Percentiles rank a stretch among this genome's conserved stretches.
Evolutionary conservation across 2,797 vertebrate genomes (phyloP).

Genomic region (Schizothorax lantsangensis): DNA sequence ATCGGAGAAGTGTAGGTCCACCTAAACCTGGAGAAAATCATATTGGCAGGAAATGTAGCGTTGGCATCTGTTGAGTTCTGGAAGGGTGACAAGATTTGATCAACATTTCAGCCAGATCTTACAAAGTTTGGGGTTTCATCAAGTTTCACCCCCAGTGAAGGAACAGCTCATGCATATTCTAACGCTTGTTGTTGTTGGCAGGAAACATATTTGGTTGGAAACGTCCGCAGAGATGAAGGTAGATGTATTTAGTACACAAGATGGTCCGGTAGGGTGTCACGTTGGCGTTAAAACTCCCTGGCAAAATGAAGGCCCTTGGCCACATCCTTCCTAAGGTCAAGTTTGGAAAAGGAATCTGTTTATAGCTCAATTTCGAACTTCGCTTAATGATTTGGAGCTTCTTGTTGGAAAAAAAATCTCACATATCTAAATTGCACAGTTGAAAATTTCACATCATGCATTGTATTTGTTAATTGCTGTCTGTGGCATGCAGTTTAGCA

Average conservation of each 20-base stretch:
- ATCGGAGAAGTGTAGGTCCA: slow-evolving; percentile 2
- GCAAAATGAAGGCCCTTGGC: not conserved
- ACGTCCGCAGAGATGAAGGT: slow-evolving; percentile 13
- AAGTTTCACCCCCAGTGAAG: slow-evolving; percentile 5
- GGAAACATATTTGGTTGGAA: slow-evolving; percentile 1
- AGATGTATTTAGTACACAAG: slow-evolving; percentile 16
- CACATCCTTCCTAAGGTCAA: not conserved
- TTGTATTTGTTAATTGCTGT: slow-evolving; percentile 35
- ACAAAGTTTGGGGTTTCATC: slow-evolving; percentile 39
- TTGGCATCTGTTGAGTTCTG: slow-evolving; percentile 39
- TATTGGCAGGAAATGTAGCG: slow-evolving; percentile 15
- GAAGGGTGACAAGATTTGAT: slow-evolving; percentile 38
- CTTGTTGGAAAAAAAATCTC: not conserved
- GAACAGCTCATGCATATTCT: slow-evolving; percentile 10
- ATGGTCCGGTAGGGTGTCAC: slow-evolving; percentile 4
- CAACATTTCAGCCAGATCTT: slow-evolving; percentile 20
- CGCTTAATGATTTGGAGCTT: not conserved
- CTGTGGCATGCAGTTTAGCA: slow-evolving; percentile 27
- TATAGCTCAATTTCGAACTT: not conserved
- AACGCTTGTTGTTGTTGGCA: slow-evolving; percentile 38
- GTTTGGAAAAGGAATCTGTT: not conserved
- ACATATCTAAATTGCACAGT: not conserved
- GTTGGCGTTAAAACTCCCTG: not conserved
- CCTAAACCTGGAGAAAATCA: slow-evolving; percentile 28
- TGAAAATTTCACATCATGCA: not conserved